A percentile compares a stretch with the other conserved stretches of the same genome.
Evolutionary conservation across 2,113 vertebrate species (phyloP).

Genomic region (Gallinago jamesoni): DNA sequence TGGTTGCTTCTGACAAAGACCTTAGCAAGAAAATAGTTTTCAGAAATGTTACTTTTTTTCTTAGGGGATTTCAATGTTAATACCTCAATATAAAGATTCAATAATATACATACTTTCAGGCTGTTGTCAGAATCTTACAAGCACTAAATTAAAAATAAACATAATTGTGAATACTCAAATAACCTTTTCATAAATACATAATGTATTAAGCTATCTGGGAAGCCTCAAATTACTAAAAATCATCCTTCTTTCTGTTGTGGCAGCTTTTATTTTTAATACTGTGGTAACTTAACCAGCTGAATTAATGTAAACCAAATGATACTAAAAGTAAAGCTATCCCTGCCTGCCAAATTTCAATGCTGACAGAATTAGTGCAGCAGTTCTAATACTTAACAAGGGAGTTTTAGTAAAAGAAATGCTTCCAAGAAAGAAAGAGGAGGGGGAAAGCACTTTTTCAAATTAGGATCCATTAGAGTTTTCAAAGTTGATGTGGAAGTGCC

Average conservation of each 20-base stretch:
- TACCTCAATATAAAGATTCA: background rate
- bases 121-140: background rate
- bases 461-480: background rate
- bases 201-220: background rate
- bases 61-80: background rate
- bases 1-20: background rate
- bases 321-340: background rate
- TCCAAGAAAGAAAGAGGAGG: background rate
- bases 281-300: constrained; percentile 4
- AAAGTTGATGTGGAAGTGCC: background rate
- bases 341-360: background rate
- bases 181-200: background rate
- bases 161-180: background rate
- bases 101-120: background rate
- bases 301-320: constrained; percentile 37
- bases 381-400: background rate
- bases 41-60: background rate
- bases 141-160: background rate
- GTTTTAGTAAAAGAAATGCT: background rate
- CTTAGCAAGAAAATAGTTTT: background rate
- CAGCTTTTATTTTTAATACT: constrained; percentile 1
- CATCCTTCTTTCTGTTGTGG: constrained; percentile 1
- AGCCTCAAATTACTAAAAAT: constrained; percentile 26
- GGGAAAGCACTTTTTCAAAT: background rate
- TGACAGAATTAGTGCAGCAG: background rate